Conservation (phyloP, 2,113 vertebrate species). For the Tautogolabrus adspersus region DNA sequence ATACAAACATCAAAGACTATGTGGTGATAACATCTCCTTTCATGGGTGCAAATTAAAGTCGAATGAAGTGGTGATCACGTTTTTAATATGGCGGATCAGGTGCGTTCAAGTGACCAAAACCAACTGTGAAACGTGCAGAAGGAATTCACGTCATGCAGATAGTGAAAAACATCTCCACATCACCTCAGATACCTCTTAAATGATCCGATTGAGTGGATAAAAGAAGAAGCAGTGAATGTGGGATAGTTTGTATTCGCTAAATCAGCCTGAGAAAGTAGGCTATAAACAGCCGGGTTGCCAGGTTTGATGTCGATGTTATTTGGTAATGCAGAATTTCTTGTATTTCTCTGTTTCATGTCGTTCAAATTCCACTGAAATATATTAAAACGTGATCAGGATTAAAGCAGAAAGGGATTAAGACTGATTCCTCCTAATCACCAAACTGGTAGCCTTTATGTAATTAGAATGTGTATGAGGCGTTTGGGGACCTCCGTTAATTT, state of each 20-base stretch:
- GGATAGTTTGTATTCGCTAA: neutral
- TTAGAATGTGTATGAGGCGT: neutral
- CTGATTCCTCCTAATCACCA: neutral
- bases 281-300: constrained; percentile 19
- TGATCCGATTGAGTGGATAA: neutral
- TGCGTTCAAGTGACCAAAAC: constrained; percentile 46
- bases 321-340: constrained; percentile 21
- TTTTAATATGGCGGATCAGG: constrained; percentile 72
- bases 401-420: neutral
- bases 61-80: constrained; percentile 22
- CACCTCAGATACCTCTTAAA: fast-evolving
- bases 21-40: neutral
- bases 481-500: neutral
- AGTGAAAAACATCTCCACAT: neutral
- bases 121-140: constrained; percentile 27
- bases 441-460: neutral
- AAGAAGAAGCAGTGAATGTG: neutral
- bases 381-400: neutral
- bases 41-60: neutral
- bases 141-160: neutral
- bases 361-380: neutral
- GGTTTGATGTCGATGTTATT: neutral
- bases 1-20: neutral
- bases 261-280: neutral
- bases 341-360: neutral